A percentile compares a stretch with the other conserved stretches of the same genome.
These are phyloP conservation scores for Malurus splendens DNA, from an alignment of 2,797 vertebrate species.

Conservation along the genomic window DNA sequence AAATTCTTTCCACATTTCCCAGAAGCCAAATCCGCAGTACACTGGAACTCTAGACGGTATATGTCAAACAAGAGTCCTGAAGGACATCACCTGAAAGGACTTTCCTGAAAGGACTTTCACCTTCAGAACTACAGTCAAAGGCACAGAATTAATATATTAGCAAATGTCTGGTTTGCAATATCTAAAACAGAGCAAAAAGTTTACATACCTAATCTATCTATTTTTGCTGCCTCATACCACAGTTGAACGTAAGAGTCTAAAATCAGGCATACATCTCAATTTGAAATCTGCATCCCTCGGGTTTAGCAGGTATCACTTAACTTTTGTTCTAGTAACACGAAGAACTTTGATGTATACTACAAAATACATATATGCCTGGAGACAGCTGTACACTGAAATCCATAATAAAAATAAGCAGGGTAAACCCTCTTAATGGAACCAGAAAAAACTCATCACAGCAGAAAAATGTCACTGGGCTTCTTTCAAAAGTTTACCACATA, in stretches of 20 bases:
- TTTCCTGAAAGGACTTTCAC: too few relatives aligned
- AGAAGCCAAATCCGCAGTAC: neutral
- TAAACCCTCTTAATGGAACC: neutral
- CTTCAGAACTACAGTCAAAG: neutral
- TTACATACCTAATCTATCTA: neutral
- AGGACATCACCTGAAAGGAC: too few relatives aligned
- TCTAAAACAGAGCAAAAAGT: neutral
- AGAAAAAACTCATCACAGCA: neutral
- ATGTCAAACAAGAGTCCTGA: accelerated
- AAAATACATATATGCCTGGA: neutral
- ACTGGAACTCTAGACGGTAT: neutral
- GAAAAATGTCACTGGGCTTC: neutral
- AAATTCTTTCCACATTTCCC: neutral
- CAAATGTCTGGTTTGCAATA: neutral
- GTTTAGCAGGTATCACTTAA: neutral
- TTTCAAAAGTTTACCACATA: neutral
- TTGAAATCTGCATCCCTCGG: neutral
- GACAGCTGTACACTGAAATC: neutral
- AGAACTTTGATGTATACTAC: neutral
- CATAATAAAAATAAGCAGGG: neutral
- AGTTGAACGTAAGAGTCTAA: neutral
- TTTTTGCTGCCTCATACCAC: constrained; percentile 5
- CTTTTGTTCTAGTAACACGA: neutral
- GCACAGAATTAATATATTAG: neutral
- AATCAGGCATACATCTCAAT: neutral